Base-by-base conservation (phyloP, 2,113 vertebrate species). In the Cryptotis parvus region DNA sequence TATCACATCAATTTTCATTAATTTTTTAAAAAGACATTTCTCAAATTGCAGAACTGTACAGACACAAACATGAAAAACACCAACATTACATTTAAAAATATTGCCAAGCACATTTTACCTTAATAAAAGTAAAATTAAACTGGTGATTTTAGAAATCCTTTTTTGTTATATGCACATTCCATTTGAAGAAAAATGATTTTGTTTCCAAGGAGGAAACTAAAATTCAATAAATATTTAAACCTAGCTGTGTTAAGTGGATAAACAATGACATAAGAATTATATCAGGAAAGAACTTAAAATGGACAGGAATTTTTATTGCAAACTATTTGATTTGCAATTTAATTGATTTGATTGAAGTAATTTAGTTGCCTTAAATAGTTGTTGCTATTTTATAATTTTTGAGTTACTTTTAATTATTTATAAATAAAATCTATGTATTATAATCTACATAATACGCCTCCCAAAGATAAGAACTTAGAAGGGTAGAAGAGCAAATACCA, bases 41-140 rank as follows among this genome's bases (percentile, higher is more conserved):
- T 94, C 45, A 82, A 52, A 8, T 92, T 70, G 73, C 69, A 78
- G 61, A 93, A 92, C 9, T 91, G 18, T 49, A 92, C 91, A 89
- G 93, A 92, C 18, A 91, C 37, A 89, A 73, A 82, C 84, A 79
- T 55, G 70, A 73, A 93, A 92, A 94, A 91, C 73, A 87, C 45
- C 26, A 84, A 68, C 35, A 81, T 55, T 41, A 87, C 27, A 68
- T 39, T 90, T 78, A 6, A 2, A 84, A 75, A 85, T 90, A 61
- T 61, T 92, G 80, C 63, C 88, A 91, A 94, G 73, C 66, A 89
- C 55, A 90, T 4, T 91, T 88, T 86, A 76, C 65, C 33, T 84
- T 92, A 86, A 74, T 86, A 69, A 89, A 95, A 95, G 41, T 73
- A 84, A 90, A 72, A 66, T 61, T 70, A 83, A 94, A 77, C 27